Evolutionary conservation across 2,797 vertebrate genomes (phyloP), one percentile per base, ranked within the genome.

Genomic region (Diglossa cyanea): DNA sequence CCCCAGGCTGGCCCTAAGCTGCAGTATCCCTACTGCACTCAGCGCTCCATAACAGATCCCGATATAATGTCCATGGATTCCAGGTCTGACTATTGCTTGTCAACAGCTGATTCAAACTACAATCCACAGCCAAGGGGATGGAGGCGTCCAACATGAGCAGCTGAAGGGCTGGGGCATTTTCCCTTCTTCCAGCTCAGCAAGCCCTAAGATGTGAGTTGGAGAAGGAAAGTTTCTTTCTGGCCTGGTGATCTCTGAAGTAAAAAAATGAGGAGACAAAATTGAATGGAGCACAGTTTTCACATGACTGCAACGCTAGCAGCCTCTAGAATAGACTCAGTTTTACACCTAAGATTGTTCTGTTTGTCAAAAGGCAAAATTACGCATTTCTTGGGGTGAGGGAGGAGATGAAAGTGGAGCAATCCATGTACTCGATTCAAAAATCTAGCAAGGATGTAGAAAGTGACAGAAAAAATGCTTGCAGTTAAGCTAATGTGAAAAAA

Each of bases 81-180:
- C 87, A 97, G 97, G 58, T 98, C 97, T 83, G 98, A 98, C 73
- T 98, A 97, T 33, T 94, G 97, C 78, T 71, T 97, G 77, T 98
- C 97, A 62, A 35, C 94, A 68, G 95, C 95, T 70, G 97, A 96
- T 87, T 96, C 97, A 86, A 97, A 97, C 86, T 98, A 98, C 95
- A 99, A 98, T 84, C 98, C 97, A 91, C 97, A 96, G 97, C 98
- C 98, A 79, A 98, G 97, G 86, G 97, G 97, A 65, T 99, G 98
- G 98, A 98, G 97, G 92, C 97, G 92, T 72, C 98, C 98, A 97
- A 98, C 96, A 78, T 98, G 96, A 98, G 80, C 47, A n/a, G 60
- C 63, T 72, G 31, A 85, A 92, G 66, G 86, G 35, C 30, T 75
- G 45, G 33, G 26, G 13, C 60, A 17, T 77, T 48, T 63, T 80